Conservation (phyloP, 2,797 vertebrate genomes). For the Sylvia borin region DNA sequence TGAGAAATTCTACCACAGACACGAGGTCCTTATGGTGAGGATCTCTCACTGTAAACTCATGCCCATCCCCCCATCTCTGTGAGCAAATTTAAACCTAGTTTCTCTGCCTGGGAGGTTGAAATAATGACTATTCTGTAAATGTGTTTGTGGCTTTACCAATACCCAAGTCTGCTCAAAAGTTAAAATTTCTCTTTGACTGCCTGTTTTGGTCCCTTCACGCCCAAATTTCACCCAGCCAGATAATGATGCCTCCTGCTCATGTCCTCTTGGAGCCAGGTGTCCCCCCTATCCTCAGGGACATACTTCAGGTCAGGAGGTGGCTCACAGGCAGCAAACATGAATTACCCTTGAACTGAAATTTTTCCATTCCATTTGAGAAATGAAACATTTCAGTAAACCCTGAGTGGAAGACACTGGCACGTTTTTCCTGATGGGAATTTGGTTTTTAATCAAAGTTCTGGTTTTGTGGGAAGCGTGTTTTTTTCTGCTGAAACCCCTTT, state of each 20-base stretch:
- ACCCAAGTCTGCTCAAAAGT: neutral
- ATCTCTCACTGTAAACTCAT: neutral
- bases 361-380: slow-evolving; percentile 24
- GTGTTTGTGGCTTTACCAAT: neutral
- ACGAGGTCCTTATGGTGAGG: neutral
- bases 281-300: neutral
- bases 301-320: neutral
- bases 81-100: neutral
- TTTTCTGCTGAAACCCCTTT: neutral
- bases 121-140: neutral
- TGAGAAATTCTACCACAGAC: neutral
- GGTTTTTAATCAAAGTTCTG: neutral
- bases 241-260: rapidly evolving
- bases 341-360: neutral
- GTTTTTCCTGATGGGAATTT: neutral
- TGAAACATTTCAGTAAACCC: neutral
- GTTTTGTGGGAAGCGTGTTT: neutral
- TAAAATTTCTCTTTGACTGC: neutral
- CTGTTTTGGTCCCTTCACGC: neutral
- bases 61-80: rapidly evolving
- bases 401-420: rapidly evolving
- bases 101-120: neutral
- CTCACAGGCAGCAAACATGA: neutral
- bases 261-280: neutral
- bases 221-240: neutral